Percentiles rank a stretch among this genome's conserved stretches.
Conservation (phyloP, 2,888 invertebrate genomes). For the Hypena proboscidalis region DNA sequence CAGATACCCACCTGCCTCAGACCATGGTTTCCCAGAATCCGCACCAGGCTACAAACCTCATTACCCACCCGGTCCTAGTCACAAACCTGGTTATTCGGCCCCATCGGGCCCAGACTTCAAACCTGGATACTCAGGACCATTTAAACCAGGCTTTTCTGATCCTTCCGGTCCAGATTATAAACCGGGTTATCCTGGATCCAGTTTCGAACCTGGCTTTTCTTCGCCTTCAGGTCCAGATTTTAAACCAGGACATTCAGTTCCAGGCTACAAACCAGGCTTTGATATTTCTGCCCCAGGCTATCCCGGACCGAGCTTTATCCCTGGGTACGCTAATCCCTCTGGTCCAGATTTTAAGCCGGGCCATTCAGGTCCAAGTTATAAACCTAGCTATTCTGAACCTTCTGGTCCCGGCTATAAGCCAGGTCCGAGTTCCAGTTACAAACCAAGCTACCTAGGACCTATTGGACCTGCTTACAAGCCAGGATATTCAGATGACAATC, state of each 20-base stretch:
- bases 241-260: conserved; percentile 23
- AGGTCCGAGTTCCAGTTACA: conserved; percentile 21
- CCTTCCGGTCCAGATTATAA: neutral
- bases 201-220: conserved; percentile 22
- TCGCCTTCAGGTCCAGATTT: conserved; percentile 1
- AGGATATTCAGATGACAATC: conserved; percentile 12
- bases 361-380: conserved; percentile 16
- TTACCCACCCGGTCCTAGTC: conserved; percentile 45
- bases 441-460: conserved; percentile 26
- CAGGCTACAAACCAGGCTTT: conserved; percentile 23
- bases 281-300: conserved; percentile 8
- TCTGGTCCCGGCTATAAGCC: conserved; percentile 26
- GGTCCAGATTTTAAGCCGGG: conserved; percentile 13
- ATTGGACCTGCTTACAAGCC: conserved; percentile 20
- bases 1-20: conserved; percentile 21
- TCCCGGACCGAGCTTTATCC: conserved; percentile 5
- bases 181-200: neutral
- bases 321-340: neutral
- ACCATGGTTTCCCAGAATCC: conserved; percentile 35
- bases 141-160: neutral
- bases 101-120: conserved; percentile 4
- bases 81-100: conserved; percentile 42
- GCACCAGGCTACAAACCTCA: conserved; percentile 48
- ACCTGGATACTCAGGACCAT: conserved; percentile 4
- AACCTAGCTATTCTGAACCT: conserved; percentile 27